phyloP scores from a whole-genome alignment of 2,888 invertebrate species.

The Diachrysia chrysitis region DNA sequence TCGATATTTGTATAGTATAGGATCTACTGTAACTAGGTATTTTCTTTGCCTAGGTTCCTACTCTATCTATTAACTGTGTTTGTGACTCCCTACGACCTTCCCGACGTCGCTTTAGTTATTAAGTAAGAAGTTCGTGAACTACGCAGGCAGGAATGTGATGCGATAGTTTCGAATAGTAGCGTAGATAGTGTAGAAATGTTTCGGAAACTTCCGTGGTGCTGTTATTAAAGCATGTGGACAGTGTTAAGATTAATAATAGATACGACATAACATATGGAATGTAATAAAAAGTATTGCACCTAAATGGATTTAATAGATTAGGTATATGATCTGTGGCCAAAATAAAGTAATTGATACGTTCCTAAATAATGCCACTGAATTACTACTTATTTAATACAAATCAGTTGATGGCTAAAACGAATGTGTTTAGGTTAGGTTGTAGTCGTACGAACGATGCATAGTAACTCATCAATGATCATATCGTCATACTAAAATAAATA shows the following conservation, averaged over 20 bases:
- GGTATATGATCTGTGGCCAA: no score
- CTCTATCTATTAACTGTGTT: not conserved
- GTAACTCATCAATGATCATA: no score
- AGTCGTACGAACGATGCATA: no score
- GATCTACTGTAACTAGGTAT: not conserved
- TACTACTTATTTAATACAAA: no score
- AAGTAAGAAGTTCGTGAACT: conserved; percentile 2
- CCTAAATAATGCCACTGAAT: no score
- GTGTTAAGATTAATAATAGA: not conserved
- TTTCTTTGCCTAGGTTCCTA: not conserved
- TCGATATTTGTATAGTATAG: no score
- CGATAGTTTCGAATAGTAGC: not conserved
- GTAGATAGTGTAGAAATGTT: not conserved
- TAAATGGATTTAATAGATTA: no score
- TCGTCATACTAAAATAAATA: no score
- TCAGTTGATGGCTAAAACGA: no score
- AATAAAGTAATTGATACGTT: no score
- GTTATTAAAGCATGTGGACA: not conserved
- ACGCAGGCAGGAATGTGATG: conserved; percentile 3
- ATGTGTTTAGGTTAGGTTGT: no score
- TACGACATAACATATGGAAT: not conserved
- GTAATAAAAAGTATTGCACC: not conserved
- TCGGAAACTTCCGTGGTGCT: not conserved
- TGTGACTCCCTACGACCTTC: not conserved
- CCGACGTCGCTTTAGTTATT: not conserved